phyloP scores from a whole-genome alignment of 2,797 vertebrate species.

The Acipenser transmontanus region DNA sequence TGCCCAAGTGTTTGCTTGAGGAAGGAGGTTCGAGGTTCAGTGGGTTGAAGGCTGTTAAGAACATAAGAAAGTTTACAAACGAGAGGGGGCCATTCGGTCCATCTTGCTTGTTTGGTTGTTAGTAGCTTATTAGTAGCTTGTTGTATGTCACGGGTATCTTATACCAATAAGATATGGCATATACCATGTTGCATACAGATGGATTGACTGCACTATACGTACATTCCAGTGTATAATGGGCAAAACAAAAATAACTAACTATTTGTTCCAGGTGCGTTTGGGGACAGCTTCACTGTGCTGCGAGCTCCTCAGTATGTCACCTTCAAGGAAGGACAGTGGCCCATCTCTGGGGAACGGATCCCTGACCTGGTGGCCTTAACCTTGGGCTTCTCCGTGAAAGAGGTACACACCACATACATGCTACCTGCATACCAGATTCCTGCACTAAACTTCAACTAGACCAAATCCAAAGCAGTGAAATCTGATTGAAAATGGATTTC shows the following conservation, averaged over 20 bases:
- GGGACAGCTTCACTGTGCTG: constrained; percentile 74
- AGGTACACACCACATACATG: constrained; percentile 54
- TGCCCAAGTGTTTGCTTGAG: too few species aligned
- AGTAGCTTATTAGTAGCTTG: too few species aligned
- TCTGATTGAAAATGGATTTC: too few species aligned
- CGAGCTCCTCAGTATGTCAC: constrained; percentile 81
- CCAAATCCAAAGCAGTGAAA: background rate
- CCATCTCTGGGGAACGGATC: constrained; percentile 83
- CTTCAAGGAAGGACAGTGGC: constrained; percentile 84
- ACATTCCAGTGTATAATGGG: background rate
- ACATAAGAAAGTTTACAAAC: too few species aligned
- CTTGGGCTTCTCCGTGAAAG: constrained; percentile 93
- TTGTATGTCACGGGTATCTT: background rate
- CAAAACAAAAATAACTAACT: background rate
- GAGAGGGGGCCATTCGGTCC: too few species aligned
- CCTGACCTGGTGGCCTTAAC: constrained; percentile 85
- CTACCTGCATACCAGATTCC: background rate
- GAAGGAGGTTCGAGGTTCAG: too few species aligned
- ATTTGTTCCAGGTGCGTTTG: constrained; percentile 56
- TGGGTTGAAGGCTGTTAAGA: too few species aligned
- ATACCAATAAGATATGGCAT: background rate
- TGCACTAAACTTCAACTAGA: background rate
- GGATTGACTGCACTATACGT: background rate
- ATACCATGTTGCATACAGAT: background rate
- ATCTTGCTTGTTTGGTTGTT: too few species aligned